Conservation (phyloP, 2,797 vertebrate genomes). For the Propithecus deckenii region DNA sequence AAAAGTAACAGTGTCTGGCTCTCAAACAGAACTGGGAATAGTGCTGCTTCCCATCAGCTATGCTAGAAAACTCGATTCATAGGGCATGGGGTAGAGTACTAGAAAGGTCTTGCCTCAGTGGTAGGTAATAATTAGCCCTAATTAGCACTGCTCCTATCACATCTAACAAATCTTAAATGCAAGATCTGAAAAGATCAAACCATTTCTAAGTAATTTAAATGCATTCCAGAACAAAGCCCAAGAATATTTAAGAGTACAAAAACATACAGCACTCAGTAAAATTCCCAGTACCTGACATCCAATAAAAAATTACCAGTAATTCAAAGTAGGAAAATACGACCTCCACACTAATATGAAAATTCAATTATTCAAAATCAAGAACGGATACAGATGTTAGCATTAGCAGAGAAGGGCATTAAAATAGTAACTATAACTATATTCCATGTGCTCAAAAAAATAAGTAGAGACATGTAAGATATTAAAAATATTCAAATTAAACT, state of each 20-base stretch:
- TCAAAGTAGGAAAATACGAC: not conserved
- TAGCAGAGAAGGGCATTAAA: not conserved
- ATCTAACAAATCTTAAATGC: not conserved
- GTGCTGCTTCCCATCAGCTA: not conserved
- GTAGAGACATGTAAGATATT: not conserved
- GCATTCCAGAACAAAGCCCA: not conserved
- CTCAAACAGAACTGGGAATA: not conserved
- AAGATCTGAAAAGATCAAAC: not conserved
- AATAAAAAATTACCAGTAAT: not conserved
- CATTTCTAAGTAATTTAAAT: not conserved
- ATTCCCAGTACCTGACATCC: not conserved
- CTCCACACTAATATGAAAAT: not conserved
- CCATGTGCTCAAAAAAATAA: not conserved
- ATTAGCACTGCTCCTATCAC: not conserved
- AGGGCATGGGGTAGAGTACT: not conserved
- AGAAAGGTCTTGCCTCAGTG: not conserved
- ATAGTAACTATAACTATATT: not conserved
- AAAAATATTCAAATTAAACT: not conserved
- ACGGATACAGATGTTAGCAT: not conserved
- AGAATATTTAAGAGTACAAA: not conserved
- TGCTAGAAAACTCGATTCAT: not conserved
- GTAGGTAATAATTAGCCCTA: not conserved
- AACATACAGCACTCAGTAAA: not conserved
- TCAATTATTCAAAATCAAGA: not conserved
- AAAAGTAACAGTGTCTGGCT: not conserved